Conservation (phyloP, 2,797 vertebrate species). For the Gymnodraco acuticeps region DNA sequence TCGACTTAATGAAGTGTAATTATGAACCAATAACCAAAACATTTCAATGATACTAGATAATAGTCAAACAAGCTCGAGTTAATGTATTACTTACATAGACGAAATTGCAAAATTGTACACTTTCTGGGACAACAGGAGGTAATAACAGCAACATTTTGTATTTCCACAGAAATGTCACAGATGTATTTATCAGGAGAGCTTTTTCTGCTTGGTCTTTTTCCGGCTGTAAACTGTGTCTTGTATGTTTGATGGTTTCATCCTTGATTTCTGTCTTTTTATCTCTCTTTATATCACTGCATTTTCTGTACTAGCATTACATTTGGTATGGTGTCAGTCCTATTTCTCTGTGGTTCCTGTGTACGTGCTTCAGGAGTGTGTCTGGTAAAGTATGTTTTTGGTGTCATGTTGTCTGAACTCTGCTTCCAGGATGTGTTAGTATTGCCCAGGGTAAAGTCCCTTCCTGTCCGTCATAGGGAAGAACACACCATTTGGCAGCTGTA, state of each 20-base stretch:
- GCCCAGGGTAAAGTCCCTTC: constrained; percentile 64
- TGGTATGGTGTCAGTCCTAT: neutral
- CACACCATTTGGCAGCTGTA: neutral
- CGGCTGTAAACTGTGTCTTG: neutral
- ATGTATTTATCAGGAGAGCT: neutral
- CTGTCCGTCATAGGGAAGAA: neutral
- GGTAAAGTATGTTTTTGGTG: neutral
- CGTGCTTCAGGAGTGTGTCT: neutral
- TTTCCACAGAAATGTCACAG: neutral
- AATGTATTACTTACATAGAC: neutral
- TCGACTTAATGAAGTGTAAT: neutral
- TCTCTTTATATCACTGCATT: neutral
- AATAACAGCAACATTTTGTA: neutral
- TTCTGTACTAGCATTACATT: neutral
- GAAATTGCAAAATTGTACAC: constrained; percentile 8
- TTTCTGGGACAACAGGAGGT: constrained; percentile 15
- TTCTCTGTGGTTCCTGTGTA: neutral
- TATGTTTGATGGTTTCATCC: neutral
- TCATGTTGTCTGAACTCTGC: neutral
- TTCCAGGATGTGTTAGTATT: constrained; percentile 32
- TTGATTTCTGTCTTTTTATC: neutral
- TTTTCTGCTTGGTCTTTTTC: constrained; percentile 7
- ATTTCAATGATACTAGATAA: neutral
- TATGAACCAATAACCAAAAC: neutral
- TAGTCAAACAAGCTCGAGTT: neutral